Percentiles rank a stretch among this genome's conserved stretches.
Evolutionary conservation across 2,113 vertebrate species (phyloP).

Genomic region (Craseonycteris thonglongyai): DNA sequence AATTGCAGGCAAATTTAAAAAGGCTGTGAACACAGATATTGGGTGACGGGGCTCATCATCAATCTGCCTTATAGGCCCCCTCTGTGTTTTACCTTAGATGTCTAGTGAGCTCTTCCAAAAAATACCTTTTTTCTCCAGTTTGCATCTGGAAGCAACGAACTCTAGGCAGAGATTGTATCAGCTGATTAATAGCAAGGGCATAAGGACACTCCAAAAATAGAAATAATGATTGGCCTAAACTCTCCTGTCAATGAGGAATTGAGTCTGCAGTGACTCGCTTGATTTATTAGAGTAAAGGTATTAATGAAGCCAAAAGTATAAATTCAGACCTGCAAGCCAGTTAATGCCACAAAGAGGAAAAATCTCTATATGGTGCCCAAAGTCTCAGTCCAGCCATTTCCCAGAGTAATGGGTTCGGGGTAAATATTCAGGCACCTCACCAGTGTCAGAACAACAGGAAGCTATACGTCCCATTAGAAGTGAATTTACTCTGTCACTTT

Average conservation of each 20-base stretch:
- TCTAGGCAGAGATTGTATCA: constrained; percentile 57
- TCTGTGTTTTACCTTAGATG: constrained; percentile 34
- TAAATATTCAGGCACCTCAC: background rate
- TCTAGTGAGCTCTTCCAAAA: constrained; percentile 21
- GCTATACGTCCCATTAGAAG: background rate
- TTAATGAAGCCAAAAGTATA: constrained; percentile 43
- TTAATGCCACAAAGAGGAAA: background rate
- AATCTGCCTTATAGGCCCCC: background rate
- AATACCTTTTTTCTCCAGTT: constrained; percentile 11
- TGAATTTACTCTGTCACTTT: background rate
- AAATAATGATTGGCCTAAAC: constrained; percentile 76
- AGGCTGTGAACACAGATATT: background rate
- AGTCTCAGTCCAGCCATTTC: background rate
- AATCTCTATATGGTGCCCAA: fast-evolving
- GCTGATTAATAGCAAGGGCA: constrained; percentile 80
- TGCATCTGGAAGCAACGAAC: constrained; percentile 22
- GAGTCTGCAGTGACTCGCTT: constrained; percentile 33
- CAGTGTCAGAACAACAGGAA: background rate
- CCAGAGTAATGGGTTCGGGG: background rate
- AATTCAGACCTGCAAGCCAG: background rate
- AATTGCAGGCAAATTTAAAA: background rate
- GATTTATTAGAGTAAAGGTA: constrained; percentile 39
- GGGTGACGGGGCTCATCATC: background rate
- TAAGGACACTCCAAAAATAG: constrained; percentile 78
- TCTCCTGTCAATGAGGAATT: constrained; percentile 62